These are phyloP conservation scores for Epinephelus awoara DNA, from an alignment of 2,797 vertebrate genomes.

Conservation along the genomic window DNA sequence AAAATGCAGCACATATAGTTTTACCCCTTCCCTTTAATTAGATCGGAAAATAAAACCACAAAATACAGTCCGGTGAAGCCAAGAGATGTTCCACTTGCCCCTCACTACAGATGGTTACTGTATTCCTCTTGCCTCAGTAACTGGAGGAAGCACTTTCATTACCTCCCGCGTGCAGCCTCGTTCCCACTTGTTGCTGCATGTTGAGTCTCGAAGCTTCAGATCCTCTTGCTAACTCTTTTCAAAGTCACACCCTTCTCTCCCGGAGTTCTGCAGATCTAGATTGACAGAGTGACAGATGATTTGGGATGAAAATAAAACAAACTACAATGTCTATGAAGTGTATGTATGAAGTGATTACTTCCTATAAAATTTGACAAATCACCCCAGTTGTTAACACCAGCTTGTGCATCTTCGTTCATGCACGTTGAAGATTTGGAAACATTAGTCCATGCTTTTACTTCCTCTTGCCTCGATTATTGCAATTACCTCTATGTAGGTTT, in stretches of 20 bases:
- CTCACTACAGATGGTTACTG: background rate
- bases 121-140: background rate
- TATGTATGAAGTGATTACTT: background rate
- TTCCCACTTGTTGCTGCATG: constrained; percentile 26
- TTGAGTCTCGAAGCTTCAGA: constrained; percentile 64
- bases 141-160: background rate
- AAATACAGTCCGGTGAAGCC: background rate
- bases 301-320: background rate
- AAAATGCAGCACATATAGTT: constrained; percentile 17
- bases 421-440: too few relatives aligned
- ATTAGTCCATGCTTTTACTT: too few relatives aligned
- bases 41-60: background rate
- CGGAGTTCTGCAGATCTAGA: constrained; percentile 69
- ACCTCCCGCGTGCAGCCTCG: background rate
- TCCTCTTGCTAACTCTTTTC: constrained; percentile 72
- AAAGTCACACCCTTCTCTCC: constrained; percentile 81
- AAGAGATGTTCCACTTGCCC: background rate
- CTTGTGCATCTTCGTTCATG: too few relatives aligned
- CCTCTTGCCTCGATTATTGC: too few relatives aligned
- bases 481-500: too few relatives aligned
- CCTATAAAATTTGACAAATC: too few relatives aligned
- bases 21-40: background rate
- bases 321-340: background rate
- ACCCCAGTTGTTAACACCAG: too few relatives aligned
- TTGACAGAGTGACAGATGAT: background rate